A percentile compares a stretch with the other conserved stretches of the same genome.
Conservation (phyloP, 1,140 invertebrate genomes). For the Drosophila setifemur region DNA sequence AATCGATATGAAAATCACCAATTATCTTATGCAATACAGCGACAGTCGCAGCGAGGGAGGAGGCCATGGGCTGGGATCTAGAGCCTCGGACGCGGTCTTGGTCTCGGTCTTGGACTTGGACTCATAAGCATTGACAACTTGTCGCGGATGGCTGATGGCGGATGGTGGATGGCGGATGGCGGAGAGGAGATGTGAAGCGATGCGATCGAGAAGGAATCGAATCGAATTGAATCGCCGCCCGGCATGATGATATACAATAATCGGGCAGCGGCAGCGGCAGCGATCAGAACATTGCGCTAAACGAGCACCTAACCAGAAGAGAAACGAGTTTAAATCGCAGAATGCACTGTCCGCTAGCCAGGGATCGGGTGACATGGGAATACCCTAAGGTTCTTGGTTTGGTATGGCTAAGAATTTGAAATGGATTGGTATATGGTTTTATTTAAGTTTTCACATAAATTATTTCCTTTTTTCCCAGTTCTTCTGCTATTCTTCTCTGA, state of each 20-base stretch:
- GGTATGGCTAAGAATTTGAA: too few species aligned
- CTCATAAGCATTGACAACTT: constrained; percentile 68
- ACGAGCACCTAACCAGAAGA: constrained; percentile 48
- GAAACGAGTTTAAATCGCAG: constrained; percentile 22
- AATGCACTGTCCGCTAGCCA: background rate
- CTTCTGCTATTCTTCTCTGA: too few species aligned
- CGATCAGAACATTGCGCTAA: constrained; percentile 69
- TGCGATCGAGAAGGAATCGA: constrained; percentile 25
- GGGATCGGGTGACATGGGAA: background rate
- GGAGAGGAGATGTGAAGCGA: too few species aligned
- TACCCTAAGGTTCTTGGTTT: constrained; percentile 13
- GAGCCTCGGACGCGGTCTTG: background rate
- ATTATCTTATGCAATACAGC: constrained; percentile 75
- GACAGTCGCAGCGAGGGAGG: constrained; percentile 3
- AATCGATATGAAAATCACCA: constrained; percentile 81
- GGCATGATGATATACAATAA: constrained; percentile 78
- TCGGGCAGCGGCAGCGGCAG: constrained; percentile 60
- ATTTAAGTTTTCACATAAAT: too few species aligned
- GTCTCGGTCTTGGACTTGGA: background rate
- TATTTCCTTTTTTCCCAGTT: too few species aligned
- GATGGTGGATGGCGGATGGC: too few species aligned
- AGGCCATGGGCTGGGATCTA: background rate
- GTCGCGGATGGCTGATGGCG: too few species aligned
- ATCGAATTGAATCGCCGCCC: constrained; percentile 8
- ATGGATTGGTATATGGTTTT: too few species aligned